Percentiles rank a stretch among this genome's conserved stretches.
These are phyloP conservation scores for Zoroaster sp. DNA, from an alignment of 53 echinoderm and acorn worm genomes.

Conservation along the genomic window DNA sequence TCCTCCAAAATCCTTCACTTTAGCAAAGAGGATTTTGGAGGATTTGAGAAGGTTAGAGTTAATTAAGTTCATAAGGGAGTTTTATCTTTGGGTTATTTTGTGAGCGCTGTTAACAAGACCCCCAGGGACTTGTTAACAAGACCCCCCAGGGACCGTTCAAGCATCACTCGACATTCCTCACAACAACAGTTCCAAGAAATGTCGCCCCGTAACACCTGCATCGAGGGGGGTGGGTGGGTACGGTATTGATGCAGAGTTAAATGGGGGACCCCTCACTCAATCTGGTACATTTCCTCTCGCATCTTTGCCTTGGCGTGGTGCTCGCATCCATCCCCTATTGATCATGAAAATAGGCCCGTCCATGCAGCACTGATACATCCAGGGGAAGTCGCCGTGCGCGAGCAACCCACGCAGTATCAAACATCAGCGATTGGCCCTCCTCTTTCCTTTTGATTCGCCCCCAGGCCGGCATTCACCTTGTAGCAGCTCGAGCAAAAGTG, in stretches of 20 bases:
- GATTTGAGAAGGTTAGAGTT: too few relatives aligned
- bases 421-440: background rate
- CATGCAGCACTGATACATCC: background rate
- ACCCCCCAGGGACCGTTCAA: too few relatives aligned
- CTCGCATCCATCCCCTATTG: background rate
- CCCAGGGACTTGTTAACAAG: too few relatives aligned
- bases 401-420: background rate
- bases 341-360: background rate
- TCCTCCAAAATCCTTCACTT: too few relatives aligned
- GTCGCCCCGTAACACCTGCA: background rate
- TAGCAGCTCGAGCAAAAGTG: constrained; percentile 5
- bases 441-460: constrained; percentile 5
- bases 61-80: too few relatives aligned
- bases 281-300: background rate
- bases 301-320: background rate
- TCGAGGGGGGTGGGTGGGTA: too few relatives aligned
- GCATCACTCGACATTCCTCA: too few relatives aligned
- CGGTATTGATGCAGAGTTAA: background rate
- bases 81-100: too few relatives aligned
- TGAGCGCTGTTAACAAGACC: too few relatives aligned
- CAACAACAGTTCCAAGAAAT: background rate
- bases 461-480: constrained; percentile 37
- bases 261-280: background rate
- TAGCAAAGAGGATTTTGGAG: too few relatives aligned
- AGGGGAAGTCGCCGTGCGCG: background rate